phyloP scores from a whole-genome alignment of 2,113 vertebrate species.

The Psammodynastes pulverulentus region DNA sequence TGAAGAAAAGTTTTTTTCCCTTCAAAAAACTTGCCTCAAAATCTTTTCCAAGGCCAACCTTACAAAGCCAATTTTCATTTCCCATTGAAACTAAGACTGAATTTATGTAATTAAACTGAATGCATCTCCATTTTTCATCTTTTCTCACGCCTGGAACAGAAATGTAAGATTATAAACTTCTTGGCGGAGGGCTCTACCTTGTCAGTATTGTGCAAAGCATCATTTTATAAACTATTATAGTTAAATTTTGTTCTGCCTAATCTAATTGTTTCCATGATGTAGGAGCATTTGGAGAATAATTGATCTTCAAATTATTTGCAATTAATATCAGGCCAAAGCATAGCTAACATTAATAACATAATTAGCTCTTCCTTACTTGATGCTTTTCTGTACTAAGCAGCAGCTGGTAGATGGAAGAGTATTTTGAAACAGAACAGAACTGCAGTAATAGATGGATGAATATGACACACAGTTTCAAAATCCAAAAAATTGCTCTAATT shows the following conservation, averaged over 20 bases:
- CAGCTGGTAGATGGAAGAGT: neutral
- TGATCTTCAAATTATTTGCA: neutral
- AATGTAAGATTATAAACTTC: neutral
- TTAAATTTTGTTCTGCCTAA: neutral
- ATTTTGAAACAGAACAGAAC: neutral
- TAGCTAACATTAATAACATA: neutral
- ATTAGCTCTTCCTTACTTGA: neutral
- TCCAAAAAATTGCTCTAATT: neutral
- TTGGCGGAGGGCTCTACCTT: neutral
- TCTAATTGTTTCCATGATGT: neutral
- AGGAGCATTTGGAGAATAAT: neutral
- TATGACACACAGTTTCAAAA: neutral
- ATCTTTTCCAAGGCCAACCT: neutral
- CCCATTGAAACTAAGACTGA: neutral
- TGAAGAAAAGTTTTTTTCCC: neutral
- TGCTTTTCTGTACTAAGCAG: neutral
- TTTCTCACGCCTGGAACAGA: neutral
- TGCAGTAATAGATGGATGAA: neutral
- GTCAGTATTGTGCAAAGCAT: neutral
- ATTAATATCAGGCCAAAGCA: neutral
- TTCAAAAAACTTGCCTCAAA: neutral
- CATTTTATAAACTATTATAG: neutral
- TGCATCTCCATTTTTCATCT: neutral
- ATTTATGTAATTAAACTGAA: neutral
- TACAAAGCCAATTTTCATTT: neutral